phyloP scores from a whole-genome alignment of 2,113 vertebrate genomes.

The Otocyon megalotis region DNA sequence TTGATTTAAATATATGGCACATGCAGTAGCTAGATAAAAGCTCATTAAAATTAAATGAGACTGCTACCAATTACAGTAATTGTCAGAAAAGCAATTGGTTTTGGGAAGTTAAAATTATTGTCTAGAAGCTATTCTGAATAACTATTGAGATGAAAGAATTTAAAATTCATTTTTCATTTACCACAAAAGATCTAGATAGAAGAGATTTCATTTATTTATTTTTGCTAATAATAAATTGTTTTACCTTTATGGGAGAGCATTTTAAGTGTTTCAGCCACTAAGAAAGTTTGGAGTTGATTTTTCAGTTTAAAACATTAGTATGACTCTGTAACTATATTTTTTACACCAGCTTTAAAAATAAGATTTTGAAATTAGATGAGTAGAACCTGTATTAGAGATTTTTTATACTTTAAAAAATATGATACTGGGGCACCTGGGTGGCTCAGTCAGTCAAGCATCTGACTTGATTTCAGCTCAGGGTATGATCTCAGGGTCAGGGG shows the following conservation, averaged over 20 bases:
- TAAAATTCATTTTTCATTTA: not conserved
- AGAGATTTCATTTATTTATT: not conserved
- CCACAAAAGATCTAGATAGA: not conserved
- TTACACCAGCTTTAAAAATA: not conserved
- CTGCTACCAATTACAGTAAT: slow-evolving; percentile 51
- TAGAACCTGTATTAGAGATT: not conserved
- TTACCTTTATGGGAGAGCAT: not conserved
- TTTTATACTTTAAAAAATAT: not conserved
- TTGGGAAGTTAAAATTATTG: slow-evolving; percentile 52
- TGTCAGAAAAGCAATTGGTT: not conserved
- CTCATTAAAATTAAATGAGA: slow-evolving; percentile 58
- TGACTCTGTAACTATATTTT: not conserved
- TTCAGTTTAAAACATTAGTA: not conserved
- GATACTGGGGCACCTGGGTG: not conserved
- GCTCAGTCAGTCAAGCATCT: not conserved
- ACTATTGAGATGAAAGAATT: not conserved
- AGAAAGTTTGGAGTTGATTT: not conserved
- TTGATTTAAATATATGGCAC: slow-evolving; percentile 41
- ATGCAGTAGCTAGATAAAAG: slow-evolving; percentile 41
- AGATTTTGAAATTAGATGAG: not conserved
- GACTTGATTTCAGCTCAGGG: not conserved
- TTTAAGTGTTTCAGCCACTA: not conserved
- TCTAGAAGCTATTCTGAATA: slow-evolving; percentile 43
- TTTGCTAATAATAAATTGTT: not conserved
- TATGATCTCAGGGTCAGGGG: not conserved